A percentile compares a stretch with the other conserved stretches of the same genome.
Evolutionary conservation across 2,113 vertebrate species (phyloP).

Genomic region (Pterophyllum scalare): DNA sequence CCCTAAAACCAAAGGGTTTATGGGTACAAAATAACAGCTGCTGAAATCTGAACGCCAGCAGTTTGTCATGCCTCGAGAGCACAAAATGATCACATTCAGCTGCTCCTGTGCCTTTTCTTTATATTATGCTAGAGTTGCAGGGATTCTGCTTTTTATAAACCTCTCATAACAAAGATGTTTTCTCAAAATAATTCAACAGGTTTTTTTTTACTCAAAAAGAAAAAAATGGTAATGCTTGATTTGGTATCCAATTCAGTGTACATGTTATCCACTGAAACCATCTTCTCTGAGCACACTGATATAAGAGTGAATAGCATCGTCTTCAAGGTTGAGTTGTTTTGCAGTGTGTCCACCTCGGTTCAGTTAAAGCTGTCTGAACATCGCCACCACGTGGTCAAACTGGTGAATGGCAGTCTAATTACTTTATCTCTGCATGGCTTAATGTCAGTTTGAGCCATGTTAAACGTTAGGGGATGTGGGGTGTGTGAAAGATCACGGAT

Average conservation of each 20-base stretch:
- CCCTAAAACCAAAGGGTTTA: neutral
- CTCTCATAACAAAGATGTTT: neutral
- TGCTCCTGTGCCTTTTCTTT: neutral
- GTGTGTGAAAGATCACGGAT: neutral
- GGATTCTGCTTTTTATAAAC: neutral
- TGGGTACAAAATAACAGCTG: constrained; percentile 17
- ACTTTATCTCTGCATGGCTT: constrained; percentile 7
- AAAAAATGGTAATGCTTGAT: too few relatives aligned
- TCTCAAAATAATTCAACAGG: neutral
- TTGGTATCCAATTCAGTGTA: neutral
- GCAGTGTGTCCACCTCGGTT: constrained; percentile 17
- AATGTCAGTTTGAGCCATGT: neutral
- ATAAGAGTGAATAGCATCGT: neutral
- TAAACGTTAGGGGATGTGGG: neutral
- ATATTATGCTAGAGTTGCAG: too few relatives aligned
- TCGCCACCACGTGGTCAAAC: constrained; percentile 52
- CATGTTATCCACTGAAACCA: neutral
- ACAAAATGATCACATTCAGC: neutral
- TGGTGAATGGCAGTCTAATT: neutral
- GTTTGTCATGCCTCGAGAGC: neutral
- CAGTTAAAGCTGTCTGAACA: constrained; percentile 34
- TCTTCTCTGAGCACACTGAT: neutral
- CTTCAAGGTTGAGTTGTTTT: constrained; percentile 22
- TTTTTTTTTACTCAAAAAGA: neutral
- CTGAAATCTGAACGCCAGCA: constrained; percentile 1